Evolutionary conservation across 1,140 invertebrate species (phyloP).

Genomic region (Drosophila setifemur): DNA sequence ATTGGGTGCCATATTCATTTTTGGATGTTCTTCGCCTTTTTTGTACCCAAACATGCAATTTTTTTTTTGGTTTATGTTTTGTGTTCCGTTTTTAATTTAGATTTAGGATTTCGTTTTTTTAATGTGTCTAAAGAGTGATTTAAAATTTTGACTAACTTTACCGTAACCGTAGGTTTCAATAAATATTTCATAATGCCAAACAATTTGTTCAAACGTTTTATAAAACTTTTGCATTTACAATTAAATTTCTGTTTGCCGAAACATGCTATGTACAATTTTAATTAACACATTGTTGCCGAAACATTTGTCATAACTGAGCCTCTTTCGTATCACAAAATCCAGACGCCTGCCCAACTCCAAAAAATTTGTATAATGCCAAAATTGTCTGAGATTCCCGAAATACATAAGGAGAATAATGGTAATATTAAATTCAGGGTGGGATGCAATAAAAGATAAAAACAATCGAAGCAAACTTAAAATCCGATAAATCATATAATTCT

Average conservation of each 20-base stretch:
- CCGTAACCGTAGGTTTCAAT: conserved; percentile 21
- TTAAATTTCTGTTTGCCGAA: conserved; percentile 26
- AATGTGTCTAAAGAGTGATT: conserved; percentile 74
- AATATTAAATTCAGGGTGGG: background rate
- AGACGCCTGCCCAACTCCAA: conserved; percentile 65
- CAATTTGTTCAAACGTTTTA: conserved; percentile 55
- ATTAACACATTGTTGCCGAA: conserved; percentile 51
- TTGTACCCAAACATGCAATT: conserved; percentile 62
- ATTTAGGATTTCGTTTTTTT: conserved; percentile 21
- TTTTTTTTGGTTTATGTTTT: conserved; percentile 25
- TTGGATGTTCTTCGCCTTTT: conserved; percentile 47
- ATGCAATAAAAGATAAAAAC: conserved; percentile 1
- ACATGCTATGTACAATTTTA: conserved; percentile 65
- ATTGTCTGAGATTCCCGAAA: conserved; percentile 18
- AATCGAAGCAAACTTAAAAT: conserved; percentile 4
- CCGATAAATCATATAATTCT: conserved; percentile 37
- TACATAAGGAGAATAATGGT: background rate
- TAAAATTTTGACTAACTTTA: conserved; percentile 73
- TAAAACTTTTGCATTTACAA: conserved; percentile 71
- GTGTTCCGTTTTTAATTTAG: conserved; percentile 8
- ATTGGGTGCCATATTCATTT: conserved; percentile 57
- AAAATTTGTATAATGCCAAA: conserved; percentile 49
- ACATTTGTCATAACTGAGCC: conserved; percentile 51
- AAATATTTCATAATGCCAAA: conserved; percentile 61
- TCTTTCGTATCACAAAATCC: conserved; percentile 68